Evolutionary conservation across 2,113 vertebrate genomes (phyloP).

Genomic region (Muscicapa adusta): DNA sequence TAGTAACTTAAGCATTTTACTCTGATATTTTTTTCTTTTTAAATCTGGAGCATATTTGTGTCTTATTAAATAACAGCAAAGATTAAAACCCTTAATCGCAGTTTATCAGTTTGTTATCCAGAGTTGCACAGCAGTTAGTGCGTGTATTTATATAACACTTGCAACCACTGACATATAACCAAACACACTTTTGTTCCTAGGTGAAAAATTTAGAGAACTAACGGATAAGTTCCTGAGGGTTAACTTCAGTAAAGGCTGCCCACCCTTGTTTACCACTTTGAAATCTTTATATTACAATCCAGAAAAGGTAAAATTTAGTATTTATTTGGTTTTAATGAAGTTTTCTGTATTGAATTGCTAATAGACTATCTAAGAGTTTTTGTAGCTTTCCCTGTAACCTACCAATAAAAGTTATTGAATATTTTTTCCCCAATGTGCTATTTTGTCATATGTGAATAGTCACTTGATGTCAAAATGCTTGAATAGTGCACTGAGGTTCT

Average conservation of each 20-base stretch:
- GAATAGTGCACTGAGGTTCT: neutral
- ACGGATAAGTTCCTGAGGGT: conserved; percentile 78
- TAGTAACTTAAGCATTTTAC: neutral
- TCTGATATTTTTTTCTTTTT: neutral
- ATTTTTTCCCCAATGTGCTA: neutral
- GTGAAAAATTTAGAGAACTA: conserved; percentile 80
- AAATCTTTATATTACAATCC: conserved; percentile 79
- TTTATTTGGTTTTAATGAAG: conserved; percentile 61
- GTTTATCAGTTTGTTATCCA: neutral
- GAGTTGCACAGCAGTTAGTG: neutral
- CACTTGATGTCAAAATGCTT: neutral
- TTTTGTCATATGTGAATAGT: neutral
- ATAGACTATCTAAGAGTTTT: neutral
- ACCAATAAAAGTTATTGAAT: neutral
- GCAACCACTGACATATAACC: conserved; percentile 59
- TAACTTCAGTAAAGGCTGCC: conserved; percentile 82
- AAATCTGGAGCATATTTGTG: neutral
- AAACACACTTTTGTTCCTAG: conserved; percentile 73
- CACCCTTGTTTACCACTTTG: conserved; percentile 81
- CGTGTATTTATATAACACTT: conserved; percentile 25
- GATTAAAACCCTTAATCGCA: neutral
- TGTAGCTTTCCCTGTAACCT: neutral
- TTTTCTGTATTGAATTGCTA: conserved; percentile 38
- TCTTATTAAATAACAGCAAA: neutral
- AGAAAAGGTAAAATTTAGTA: conserved; percentile 79